Base-by-base conservation (phyloP, 2,113 vertebrate species). In the Phalacrocorax aristotelis region DNA sequence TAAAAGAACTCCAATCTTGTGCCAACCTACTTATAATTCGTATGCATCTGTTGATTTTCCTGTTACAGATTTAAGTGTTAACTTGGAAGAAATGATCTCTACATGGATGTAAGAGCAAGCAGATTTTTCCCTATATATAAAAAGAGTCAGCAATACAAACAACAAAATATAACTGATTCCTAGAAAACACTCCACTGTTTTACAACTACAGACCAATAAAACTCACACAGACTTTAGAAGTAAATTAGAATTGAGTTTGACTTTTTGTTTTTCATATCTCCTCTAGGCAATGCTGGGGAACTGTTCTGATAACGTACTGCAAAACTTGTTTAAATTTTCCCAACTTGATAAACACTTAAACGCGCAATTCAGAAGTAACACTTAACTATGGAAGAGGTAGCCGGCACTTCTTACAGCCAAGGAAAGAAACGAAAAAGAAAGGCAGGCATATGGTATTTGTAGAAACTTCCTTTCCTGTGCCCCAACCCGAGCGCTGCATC, bases 221-320 rank as follows among this genome's bases (percentile, higher is more conserved):
- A 77, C 36, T 46, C 20, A 46, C 48, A 72, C 21, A 22, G 77
- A 19, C 38, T 44, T 88, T 54, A 78, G 65, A 82, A 82, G 27
- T 51, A 90, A 91, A 93, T 34, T 88, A 44, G 44, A 88, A 93
- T 38, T 54, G 58, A 93, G 54, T 90, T 82, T 85, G 83, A 81
- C 60, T 90, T 77, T 91, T 75, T 88, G 36, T 62, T 88, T 90
- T 90, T 90, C 90, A 60, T 88, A 72, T 78, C 69, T 88, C 64
- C 79, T 78, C 65, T 21, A 91, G 95, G 90, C 75, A 88, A 69
- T 46, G 44, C 54, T 21, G 62, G 27, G n/a, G 69, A 88, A 81
- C 15, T n/a, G 49, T 65, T 78, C 49, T 42, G 54, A 69, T 91
- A 93, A 46, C 4, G 2, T 32, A 60, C 44, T 29, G 42, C 75